Evolutionary conservation across 2,888 invertebrate genomes (phyloP), one percentile per base, ranked within the genome.

Genomic region (Lamellibrachia columna): DNA sequence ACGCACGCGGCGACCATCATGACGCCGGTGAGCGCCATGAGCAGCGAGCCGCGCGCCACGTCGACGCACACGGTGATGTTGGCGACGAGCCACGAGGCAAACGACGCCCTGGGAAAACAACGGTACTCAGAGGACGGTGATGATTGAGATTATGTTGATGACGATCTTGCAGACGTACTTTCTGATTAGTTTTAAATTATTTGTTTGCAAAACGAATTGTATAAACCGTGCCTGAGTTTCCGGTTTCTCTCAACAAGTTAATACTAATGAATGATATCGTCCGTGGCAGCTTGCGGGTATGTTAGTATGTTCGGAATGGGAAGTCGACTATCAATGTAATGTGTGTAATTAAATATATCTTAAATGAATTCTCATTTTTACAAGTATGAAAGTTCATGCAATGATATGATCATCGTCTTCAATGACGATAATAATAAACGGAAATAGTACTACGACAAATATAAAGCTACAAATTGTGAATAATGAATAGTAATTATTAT

Each of bases 51-150:
- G 96, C 99, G 99, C 28, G 99, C 97, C 0, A 99, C 99, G 53
- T 99, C 99, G 92, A 97, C 96, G 93, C 96, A 96, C 93, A 99
- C 97, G 95, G 99, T 97, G 58, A 99, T 97, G 97, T 99, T 99
- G 98, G 98, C 98, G 95, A 99, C 97, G 94, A 98, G 96, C 99
- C 99, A 99, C 52, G 98, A 97, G 22, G 98, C 98, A 95, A 99
- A 97, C 8, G 99, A 98, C 90, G 98, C 97, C 98, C 98, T 98
- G 97, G 93, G 97, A 92, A 92, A n/a, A 91, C 1, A 11, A 15
- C 2, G 6, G 75, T n/a, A 6, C 58, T 11, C 7, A n/a, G 75
- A 75, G 22, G 22, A 60, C 11, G 60, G 22, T 40, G 40, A 75
- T 6, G 6, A 75, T 22, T 75, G 3, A 6, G 22, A 3, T 15